Conservation (phyloP, 2,113 vertebrate genomes). For the Phalacrocorax aristotelis region DNA sequence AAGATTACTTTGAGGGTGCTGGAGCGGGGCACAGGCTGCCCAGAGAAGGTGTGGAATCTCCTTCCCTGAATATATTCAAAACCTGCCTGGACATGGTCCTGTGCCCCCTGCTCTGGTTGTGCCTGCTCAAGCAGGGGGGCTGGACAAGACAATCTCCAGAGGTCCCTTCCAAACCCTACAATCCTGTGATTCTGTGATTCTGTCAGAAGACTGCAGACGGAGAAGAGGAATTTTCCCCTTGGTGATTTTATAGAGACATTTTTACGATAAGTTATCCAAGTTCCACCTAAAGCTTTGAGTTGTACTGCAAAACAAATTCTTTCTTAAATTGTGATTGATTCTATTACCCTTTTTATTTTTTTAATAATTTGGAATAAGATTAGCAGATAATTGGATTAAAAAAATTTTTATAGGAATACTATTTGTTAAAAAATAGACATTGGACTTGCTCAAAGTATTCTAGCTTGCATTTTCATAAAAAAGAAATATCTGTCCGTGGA, state of each 20-base stretch:
- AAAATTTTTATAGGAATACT: background rate
- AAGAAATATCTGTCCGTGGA: background rate
- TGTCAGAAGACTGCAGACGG: background rate
- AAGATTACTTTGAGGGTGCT: too few species aligned
- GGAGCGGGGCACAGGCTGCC: too few species aligned
- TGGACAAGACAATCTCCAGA: too few species aligned
- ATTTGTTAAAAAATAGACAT: background rate
- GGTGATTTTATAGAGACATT: background rate
- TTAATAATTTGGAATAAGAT: background rate
- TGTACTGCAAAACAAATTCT: background rate
- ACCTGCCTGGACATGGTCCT: too few species aligned
- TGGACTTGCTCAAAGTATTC: background rate
- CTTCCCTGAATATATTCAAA: too few species aligned
- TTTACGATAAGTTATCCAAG: background rate
- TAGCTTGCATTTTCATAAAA: background rate
- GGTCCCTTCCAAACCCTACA: too few species aligned
- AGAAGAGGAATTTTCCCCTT: background rate
- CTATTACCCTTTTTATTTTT: background rate
- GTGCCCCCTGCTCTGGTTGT: too few species aligned
- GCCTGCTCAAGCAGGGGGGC: too few species aligned
- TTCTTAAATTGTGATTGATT: background rate
- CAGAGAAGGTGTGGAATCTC: too few species aligned
- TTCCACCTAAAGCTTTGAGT: background rate
- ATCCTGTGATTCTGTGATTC: too few species aligned
- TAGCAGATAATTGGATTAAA: background rate